These are phyloP conservation scores for Papilio elwesi DNA, from an alignment of 2,888 invertebrate species.

Conservation along the genomic window DNA sequence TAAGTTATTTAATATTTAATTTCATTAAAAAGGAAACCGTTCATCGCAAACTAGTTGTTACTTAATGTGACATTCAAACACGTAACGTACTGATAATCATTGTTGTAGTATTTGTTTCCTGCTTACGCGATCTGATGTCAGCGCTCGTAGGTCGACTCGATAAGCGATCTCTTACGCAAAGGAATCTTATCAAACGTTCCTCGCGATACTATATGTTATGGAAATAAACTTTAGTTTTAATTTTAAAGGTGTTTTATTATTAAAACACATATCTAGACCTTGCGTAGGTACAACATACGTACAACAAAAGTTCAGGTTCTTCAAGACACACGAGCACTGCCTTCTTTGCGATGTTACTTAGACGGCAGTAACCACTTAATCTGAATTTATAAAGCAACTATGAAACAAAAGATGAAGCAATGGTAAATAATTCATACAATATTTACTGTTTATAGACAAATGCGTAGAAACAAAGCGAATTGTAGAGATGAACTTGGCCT, in stretches of 20 bases:
- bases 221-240: not conserved
- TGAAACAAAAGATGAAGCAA: not conserved
- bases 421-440: not conserved
- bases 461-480: not conserved
- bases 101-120: conserved; percentile 13
- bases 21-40: not conserved
- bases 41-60: not conserved
- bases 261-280: too few relatives aligned
- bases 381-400: too few relatives aligned
- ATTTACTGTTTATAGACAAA: not conserved
- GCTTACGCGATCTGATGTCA: conserved; percentile 20
- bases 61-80: not conserved
- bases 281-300: too few relatives aligned
- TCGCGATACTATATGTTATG: not conserved
- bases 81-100: not conserved
- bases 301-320: too few relatives aligned
- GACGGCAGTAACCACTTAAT: too few relatives aligned
- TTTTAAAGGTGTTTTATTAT: too few relatives aligned
- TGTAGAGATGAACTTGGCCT: conserved; percentile 33
- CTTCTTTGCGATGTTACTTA: too few relatives aligned
- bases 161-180: conserved; percentile 25
- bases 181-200: not conserved
- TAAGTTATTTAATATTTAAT: too few relatives aligned
- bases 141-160: conserved; percentile 1
- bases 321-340: too few relatives aligned